Evolutionary conservation across 2,888 invertebrate species (phyloP), one percentile per base, ranked within the genome.

Genomic region (Actias luna): DNA sequence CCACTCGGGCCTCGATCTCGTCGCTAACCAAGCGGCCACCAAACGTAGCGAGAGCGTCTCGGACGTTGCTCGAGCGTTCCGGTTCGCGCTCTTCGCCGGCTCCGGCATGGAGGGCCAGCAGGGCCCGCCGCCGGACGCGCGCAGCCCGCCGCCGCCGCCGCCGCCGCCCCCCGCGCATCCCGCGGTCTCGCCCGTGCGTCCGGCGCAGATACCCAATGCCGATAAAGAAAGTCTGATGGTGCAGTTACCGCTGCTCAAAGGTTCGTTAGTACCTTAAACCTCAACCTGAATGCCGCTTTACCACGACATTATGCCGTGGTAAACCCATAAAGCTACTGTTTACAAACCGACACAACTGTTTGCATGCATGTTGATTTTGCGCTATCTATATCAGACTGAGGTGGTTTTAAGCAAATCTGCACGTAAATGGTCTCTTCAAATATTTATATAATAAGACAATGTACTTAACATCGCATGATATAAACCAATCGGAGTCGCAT

Each of bases 1-100:
- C 89, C 97, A 97, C 89, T 96, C 96, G 88, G 97, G 97, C 64
- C 93, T 97, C 74, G 97, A 97, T 85, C 94, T 96, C 79, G 96
- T 96, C 77, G 96, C 96, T 66, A 94, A 93, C 73, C 94, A 94
- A 74, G 76, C 84, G 71, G 73, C 81, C 87, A 77, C 87, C 84
- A 86, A 93, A 84, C 88, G 89, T 67, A 85, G 88, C 65, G 89
- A 88, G 80, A 89, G 88, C 74, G 89, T 89, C 62, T 86, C 92
- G 65, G 91, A 91, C 89, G 89, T 92, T 64, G 91, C 93, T 67
- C 85, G 92, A 69, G 92, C 93, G 69, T 93, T 93, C 74, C 89
- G 93, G 52, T 89, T 93, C 77, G 92, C 91, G 67, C 81, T 90
- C 73, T 81, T 87, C 80, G 82, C 82, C 74, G 83, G 82, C 71